These are phyloP conservation scores for Anoura caudifer DNA, from an alignment of 2,113 vertebrate genomes.

Conservation along the genomic window DNA sequence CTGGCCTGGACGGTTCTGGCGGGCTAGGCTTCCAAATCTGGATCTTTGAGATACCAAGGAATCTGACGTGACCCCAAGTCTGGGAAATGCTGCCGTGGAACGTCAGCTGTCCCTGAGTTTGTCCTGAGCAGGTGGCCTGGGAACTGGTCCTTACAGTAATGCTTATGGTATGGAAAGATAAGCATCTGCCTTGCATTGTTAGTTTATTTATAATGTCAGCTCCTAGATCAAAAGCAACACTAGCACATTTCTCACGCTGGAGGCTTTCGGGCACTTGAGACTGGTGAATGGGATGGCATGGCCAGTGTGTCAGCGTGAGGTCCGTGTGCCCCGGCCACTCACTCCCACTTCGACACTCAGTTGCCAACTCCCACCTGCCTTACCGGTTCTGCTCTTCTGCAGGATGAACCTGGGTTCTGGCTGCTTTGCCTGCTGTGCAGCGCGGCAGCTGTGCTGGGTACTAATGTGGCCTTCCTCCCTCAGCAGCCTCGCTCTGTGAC, in stretches of 20 bases:
- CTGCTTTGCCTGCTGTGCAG: not conserved
- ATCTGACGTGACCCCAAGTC: not conserved
- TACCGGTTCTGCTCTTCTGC: not conserved
- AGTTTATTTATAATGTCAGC: not conserved
- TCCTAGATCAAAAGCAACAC: not conserved
- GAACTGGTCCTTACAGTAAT: not conserved
- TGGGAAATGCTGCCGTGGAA: not conserved
- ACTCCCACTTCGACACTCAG: not conserved
- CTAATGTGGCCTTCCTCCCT: not conserved
- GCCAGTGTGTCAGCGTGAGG: rapidly evolving
- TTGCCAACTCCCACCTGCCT: not conserved
- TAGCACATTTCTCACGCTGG: not conserved
- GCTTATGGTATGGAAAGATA: not conserved
- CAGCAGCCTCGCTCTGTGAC: not conserved
- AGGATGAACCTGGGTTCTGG: not conserved
- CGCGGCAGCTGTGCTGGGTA: not conserved
- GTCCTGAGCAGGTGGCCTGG: not conserved
- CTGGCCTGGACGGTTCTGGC: not conserved
- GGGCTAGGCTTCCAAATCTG: not conserved
- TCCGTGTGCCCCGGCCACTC: rapidly evolving
- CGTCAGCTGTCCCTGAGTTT: rapidly evolving
- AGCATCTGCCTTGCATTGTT: rapidly evolving
- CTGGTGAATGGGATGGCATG: rapidly evolving
- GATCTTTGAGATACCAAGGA: not conserved
- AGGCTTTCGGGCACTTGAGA: not conserved